These are phyloP conservation scores for Heteromyza rotundicornis DNA, from an alignment of 2,888 invertebrate species.

Conservation along the genomic window DNA sequence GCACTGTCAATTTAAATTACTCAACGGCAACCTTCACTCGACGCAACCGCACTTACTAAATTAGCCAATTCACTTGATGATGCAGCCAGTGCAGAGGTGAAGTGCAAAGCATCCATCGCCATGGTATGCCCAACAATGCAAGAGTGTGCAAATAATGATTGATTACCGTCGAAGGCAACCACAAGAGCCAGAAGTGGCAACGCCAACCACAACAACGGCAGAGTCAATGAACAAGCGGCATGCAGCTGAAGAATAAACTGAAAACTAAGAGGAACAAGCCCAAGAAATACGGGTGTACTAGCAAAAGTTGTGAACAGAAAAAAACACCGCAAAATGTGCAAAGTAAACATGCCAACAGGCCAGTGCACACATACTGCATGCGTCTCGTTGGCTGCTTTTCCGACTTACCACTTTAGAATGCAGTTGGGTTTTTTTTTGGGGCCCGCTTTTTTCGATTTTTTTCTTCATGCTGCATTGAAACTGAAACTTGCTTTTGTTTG, in stretches of 20 bases:
- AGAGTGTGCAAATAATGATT: slow-evolving; percentile 46
- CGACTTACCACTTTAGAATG: slow-evolving; percentile 15
- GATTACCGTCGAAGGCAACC: slow-evolving; percentile 40
- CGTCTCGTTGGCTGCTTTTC: not conserved
- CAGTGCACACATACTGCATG: not conserved
- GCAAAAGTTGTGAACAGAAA: too few relatives aligned
- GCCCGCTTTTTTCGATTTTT: slow-evolving; percentile 19
- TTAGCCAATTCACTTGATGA: slow-evolving; percentile 13
- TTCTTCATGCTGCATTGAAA: slow-evolving; percentile 23
- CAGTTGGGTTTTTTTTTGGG: slow-evolving; percentile 26
- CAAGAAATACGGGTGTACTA: too few relatives aligned
- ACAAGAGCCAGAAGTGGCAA: slow-evolving; percentile 17
- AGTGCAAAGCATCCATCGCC: not conserved
- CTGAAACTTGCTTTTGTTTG: slow-evolving; percentile 30
- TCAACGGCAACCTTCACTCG: not conserved
- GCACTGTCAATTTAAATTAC: slow-evolving; percentile 50
- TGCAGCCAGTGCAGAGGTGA: not conserved
- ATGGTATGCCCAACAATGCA: slow-evolving; percentile 10
- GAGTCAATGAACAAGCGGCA: slow-evolving; percentile 53
- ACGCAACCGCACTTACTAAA: slow-evolving; percentile 15
- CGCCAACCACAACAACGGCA: not conserved
- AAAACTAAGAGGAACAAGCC: too few relatives aligned
- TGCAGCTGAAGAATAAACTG: too few relatives aligned
- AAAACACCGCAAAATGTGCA: slow-evolving; percentile 17
- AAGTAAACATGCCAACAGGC: slow-evolving; percentile 8